phyloP scores from a whole-genome alignment of 1,140 invertebrate genomes.

The Drosophila ananassae region DNA sequence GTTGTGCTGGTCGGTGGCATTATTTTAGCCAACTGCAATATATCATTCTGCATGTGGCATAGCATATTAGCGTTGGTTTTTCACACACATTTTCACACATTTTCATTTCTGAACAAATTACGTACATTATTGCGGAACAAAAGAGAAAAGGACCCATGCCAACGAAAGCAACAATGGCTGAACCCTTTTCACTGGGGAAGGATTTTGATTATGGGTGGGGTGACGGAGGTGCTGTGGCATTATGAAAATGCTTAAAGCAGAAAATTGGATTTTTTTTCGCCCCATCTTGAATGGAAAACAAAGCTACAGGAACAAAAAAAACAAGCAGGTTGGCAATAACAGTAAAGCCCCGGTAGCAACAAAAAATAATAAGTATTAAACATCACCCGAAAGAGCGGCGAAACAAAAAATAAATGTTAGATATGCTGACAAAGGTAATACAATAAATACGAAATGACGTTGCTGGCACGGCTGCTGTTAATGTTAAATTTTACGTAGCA shows the following conservation, averaged over 20 bases:
- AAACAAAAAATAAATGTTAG: conserved; percentile 71
- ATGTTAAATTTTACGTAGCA: conserved; percentile 73
- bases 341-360: conserved; percentile 67
- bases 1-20: conserved; percentile 30
- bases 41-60: conserved; percentile 61
- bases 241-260: conserved; percentile 75
- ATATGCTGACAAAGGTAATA: conserved; percentile 81
- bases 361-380: conserved; percentile 82
- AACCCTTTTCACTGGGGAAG: conserved; percentile 57
- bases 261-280: conserved; percentile 75
- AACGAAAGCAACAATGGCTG: conserved; percentile 36
- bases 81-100: conserved; percentile 56
- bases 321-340: conserved; percentile 58
- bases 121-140: conserved; percentile 63
- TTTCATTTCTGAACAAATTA: conserved; percentile 60
- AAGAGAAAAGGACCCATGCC: conserved; percentile 20
- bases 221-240: conserved; percentile 41
- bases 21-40: conserved; percentile 46
- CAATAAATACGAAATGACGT: conserved; percentile 80
- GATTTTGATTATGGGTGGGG: background rate
- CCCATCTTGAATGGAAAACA: conserved; percentile 70
- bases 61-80: conserved; percentile 62
- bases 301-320: conserved; percentile 48
- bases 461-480: conserved; percentile 49
- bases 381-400: conserved; percentile 57